These are phyloP conservation scores for Molossus alvarezi DNA, from an alignment of 2,797 vertebrate genomes.

Conservation along the genomic window DNA sequence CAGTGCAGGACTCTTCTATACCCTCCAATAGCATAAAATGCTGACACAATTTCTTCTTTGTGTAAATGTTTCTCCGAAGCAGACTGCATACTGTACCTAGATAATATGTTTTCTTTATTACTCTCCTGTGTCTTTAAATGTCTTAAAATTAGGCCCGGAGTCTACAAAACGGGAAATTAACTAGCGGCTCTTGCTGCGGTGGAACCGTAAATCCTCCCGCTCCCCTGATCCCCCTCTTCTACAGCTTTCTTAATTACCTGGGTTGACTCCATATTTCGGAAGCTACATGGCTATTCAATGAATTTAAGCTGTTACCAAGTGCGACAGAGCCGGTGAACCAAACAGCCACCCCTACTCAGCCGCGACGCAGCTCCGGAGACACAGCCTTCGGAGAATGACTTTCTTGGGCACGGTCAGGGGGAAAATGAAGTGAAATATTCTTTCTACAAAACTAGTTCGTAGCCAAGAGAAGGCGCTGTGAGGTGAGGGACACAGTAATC, in stretches of 20 bases:
- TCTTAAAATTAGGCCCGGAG: conserved; percentile 12
- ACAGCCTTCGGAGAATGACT: neutral
- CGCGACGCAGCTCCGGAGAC: neutral
- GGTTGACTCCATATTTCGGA: conserved; percentile 51
- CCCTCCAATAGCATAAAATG: neutral
- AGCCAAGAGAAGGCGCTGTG: neutral
- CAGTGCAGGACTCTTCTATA: neutral
- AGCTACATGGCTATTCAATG: conserved; percentile 44
- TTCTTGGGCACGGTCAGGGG: neutral
- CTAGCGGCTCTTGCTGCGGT: neutral
- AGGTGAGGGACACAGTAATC: neutral
- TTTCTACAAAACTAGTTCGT: neutral
- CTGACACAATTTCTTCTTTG: neutral
- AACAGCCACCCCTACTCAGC: neutral
- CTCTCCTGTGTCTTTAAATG: neutral
- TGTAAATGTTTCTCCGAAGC: conserved; percentile 57
- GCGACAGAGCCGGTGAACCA: neutral
- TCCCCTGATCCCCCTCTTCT: conserved; percentile 2
- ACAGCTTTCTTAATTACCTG: conserved; percentile 32
- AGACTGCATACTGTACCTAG: neutral
- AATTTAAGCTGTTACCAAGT: conserved; percentile 35
- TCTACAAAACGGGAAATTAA: conserved; percentile 59
- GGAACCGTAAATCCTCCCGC: conserved; percentile 41
- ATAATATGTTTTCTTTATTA: conserved; percentile 50
- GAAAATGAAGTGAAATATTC: neutral